Percentiles rank a stretch among this genome's conserved stretches.
Evolutionary conservation across 2,888 invertebrate species (phyloP).

Genomic region (Petrolisthes manimaculis): DNA sequence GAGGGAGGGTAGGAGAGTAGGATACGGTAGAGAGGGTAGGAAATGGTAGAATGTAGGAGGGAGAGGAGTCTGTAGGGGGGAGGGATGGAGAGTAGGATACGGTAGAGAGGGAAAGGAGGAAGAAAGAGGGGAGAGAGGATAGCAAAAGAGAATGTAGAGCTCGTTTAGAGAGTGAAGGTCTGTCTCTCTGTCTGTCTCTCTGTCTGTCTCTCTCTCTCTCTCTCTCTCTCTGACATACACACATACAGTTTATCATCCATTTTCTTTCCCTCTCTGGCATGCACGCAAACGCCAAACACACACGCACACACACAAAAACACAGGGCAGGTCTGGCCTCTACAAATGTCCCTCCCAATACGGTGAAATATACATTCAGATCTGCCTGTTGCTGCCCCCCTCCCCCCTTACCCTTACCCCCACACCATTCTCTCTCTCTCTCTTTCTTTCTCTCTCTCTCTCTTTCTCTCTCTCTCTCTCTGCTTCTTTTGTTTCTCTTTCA

Average conservation of each 20-base stretch:
- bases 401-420: not conserved
- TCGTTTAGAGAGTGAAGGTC: not conserved
- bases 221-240: not conserved
- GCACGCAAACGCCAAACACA: not conserved
- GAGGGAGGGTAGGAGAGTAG: not conserved
- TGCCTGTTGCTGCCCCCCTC: not conserved
- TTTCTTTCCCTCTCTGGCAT: not conserved
- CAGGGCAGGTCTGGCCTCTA: not conserved
- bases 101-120: no score
- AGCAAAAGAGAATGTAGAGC: not conserved
- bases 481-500: not conserved
- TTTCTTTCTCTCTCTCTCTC: not conserved
- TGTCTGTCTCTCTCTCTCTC: not conserved
- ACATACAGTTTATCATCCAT: not conserved
- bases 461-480: not conserved
- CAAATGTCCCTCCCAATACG: not conserved
- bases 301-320: not conserved
- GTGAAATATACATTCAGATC: not conserved
- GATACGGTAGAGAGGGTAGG: not conserved
- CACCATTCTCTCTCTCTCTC: not conserved
- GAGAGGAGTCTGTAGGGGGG: not conserved
- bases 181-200: constrained; percentile 11
- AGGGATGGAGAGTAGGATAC: not conserved
- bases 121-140: not conserved
- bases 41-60: not conserved